Conservation (phyloP, 1,140 invertebrate species). For the Bicyclus anynana region DNA sequence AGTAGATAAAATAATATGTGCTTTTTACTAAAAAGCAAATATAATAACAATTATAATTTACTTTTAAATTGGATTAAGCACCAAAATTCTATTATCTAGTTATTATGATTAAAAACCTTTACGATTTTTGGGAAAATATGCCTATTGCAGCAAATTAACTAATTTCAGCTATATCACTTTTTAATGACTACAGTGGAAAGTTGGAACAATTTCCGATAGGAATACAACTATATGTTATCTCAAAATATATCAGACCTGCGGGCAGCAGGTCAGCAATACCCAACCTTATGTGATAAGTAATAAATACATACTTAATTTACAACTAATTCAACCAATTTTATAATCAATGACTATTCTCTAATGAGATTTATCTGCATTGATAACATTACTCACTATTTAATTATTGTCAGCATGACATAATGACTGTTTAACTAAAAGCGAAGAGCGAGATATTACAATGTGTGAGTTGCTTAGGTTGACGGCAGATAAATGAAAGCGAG, state of each 20-base stretch:
- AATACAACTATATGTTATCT: slow-evolving; percentile 26
- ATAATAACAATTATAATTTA: slow-evolving; percentile 20
- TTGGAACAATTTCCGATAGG: slow-evolving; percentile 22
- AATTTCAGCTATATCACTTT: slow-evolving; percentile 26
- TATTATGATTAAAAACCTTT: slow-evolving; percentile 21
- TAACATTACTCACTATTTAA: slow-evolving; percentile 39
- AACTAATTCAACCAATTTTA: slow-evolving; percentile 41
- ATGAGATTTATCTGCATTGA: slow-evolving; percentile 39
- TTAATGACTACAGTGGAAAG: slow-evolving; percentile 27
- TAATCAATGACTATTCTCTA: slow-evolving; percentile 38
- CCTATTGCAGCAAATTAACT: slow-evolving; percentile 24
- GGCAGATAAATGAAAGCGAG: slow-evolving; percentile 38
- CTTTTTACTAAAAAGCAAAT: slow-evolving; percentile 13
- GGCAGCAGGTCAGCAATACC: slow-evolving; percentile 23
- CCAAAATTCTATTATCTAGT: slow-evolving; percentile 25
- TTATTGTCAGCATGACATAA: slow-evolving; percentile 38
- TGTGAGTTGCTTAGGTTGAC: slow-evolving; percentile 24
- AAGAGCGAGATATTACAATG: slow-evolving; percentile 14
- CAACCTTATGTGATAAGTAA: slow-evolving; percentile 34
- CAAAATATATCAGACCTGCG: slow-evolving; percentile 31
- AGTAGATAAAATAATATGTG: slow-evolving; percentile 3
- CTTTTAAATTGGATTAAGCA: slow-evolving; percentile 24
- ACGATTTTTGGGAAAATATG: slow-evolving; percentile 18
- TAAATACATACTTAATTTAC: slow-evolving; percentile 41
- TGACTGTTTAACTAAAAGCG: slow-evolving; percentile 8